A percentile compares a stretch with the other conserved stretches of the same genome.
These are phyloP conservation scores for Bimastos eiseni DNA, from an alignment of 2,888 invertebrate genomes.

Conservation along the genomic window DNA sequence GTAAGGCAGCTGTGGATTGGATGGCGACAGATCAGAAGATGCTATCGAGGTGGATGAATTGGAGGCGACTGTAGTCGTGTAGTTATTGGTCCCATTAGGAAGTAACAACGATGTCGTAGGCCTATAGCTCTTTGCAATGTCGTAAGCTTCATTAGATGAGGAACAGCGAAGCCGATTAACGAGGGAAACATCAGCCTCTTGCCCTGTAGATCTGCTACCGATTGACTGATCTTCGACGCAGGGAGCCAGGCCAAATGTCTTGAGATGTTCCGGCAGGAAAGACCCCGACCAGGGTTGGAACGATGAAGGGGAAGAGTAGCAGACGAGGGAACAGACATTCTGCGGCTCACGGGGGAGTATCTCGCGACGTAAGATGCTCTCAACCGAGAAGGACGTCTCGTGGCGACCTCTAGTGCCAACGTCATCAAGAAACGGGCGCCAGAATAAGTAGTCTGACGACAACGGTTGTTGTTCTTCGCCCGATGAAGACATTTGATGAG, in stretches of 20 bases:
- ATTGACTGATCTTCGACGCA: background rate
- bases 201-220: no score
- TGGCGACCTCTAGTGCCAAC: background rate
- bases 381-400: background rate
- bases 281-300: background rate
- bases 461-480: background rate
- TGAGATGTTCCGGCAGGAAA: background rate
- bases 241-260: background rate
- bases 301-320: background rate
- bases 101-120: background rate
- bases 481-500: background rate
- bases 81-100: background rate
- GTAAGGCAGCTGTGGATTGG: background rate
- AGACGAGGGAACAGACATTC: constrained; percentile 13
- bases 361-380: background rate
- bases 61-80: background rate
- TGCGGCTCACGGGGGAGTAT: background rate
- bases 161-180: background rate
- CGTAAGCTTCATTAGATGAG: background rate
- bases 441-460: background rate
- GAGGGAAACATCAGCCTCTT: background rate
- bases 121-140: background rate
- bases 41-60: background rate
- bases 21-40: background rate
- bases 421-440: background rate